Conservation (phyloP, 2,888 invertebrate species). For the Tolmerus cingulatus region DNA sequence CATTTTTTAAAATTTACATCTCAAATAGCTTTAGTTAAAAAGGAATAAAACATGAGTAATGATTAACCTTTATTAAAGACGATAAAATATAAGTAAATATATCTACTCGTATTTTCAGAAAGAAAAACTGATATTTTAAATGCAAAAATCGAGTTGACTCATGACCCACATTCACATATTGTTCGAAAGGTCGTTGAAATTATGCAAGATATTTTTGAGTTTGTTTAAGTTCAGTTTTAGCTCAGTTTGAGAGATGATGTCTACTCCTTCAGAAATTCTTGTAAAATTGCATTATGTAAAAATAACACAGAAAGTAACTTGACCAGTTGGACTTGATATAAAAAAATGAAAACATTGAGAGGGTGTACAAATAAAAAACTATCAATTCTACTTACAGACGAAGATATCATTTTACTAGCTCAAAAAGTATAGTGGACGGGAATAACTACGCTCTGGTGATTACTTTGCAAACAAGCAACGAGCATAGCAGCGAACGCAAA, state of each 20-base stretch:
- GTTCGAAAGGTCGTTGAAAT: not conserved
- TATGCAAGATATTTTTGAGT: not conserved
- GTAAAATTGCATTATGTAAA: not conserved
- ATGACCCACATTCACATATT: not conserved
- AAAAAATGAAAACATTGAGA: not conserved
- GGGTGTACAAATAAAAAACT: not conserved
- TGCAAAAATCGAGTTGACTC: not conserved
- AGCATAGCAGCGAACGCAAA: not conserved
- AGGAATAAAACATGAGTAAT: too few species aligned
- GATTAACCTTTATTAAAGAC: too few species aligned
- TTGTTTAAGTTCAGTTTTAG: not conserved
- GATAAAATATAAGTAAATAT: too few species aligned
- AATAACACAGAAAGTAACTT: not conserved
- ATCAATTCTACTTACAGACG: not conserved
- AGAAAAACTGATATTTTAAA: too few species aligned
- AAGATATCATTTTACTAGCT: not conserved
- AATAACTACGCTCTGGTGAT: not conserved
- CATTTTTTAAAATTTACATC: too few species aligned
- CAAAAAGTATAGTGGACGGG: not conserved
- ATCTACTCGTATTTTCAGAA: too few species aligned
- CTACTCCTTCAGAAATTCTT: not conserved
- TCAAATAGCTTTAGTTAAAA: too few species aligned
- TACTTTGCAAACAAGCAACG: not conserved
- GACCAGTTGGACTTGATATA: not conserved
- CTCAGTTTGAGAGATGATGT: not conserved